Evolutionary conservation across 2,888 invertebrate species (phyloP), one percentile per base, ranked within the genome.

Genomic region (Andrena bucephala): DNA sequence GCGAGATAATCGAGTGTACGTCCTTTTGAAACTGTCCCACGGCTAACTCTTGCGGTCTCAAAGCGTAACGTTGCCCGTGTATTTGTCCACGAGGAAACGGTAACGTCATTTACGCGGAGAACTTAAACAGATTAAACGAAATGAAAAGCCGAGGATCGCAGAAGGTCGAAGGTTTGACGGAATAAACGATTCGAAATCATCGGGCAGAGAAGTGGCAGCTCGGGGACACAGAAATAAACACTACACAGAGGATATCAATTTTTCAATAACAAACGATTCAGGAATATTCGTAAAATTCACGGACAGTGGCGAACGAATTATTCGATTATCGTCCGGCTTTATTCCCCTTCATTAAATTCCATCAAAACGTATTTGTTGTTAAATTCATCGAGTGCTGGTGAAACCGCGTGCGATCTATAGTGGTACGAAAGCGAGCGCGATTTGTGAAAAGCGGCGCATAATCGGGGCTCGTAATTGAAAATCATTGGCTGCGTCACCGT

Each of bases 21-120:
- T 62, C 62, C 57, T 94, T 95, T 10, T 94, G 94, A 31, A 95
- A 89, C 87, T 93, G 89, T 31, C 92, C 91, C 77, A 91, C 78
- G 85, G 59, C 72, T 69, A 70, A 74, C 69, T 57, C 72, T 48
- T 71, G 66, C 66, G n/a, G 73, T 76, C 42, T 42, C 63, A 65
- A 77, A 72, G 66, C 36, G 42, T 48, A 52, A 62, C 52, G 16
- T 10, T n/a, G 13, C 2, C 16, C 29, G 24, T 24, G 6, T 24
- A 13, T 33, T 67, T 62, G n/a, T n/a, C 42, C 13, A 6, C n/a
- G 31, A 33, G 20, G 36, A 27, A 29, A n/a, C 13, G 50, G 6
- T 62, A 62, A 52, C 68, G 29, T 48, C 50, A 27, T 31, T 16
- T 24, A 1, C 10, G 29, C 20, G 57, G 10, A 31, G n/a, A 67